Conservation (phyloP, 2,113 vertebrate species). For the Halcyon malimbica region DNA sequence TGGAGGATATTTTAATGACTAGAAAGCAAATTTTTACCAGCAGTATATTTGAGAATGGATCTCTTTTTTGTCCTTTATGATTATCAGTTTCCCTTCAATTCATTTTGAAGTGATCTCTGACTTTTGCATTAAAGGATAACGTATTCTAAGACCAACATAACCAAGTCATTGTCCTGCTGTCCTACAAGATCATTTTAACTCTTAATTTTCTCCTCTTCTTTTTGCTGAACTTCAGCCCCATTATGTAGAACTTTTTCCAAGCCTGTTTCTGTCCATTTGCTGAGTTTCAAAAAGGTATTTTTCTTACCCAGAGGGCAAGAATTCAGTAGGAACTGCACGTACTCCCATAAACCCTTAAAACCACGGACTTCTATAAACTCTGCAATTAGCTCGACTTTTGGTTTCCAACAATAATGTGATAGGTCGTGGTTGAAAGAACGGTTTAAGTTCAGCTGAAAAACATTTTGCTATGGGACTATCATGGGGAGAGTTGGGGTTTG, state of each 20-base stretch:
- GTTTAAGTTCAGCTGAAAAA: background rate
- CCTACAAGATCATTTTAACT: background rate
- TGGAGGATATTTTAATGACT: background rate
- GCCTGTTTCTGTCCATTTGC: background rate
- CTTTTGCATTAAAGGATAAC: background rate
- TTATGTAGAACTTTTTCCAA: background rate
- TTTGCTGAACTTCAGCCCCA: background rate
- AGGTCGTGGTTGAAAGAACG: background rate
- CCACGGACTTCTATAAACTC: background rate
- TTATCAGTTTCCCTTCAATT: background rate
- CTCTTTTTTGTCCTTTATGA: background rate
- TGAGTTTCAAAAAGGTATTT: background rate
- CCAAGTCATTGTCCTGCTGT: background rate
- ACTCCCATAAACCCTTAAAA: conserved; percentile 4
- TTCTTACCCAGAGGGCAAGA: background rate
- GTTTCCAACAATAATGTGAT: background rate
- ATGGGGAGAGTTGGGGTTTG: background rate
- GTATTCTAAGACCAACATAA: background rate
- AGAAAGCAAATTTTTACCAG: background rate
- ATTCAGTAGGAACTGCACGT: background rate
- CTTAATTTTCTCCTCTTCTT: background rate
- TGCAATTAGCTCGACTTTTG: background rate
- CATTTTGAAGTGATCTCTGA: background rate
- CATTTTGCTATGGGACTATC: background rate
- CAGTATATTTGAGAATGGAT: background rate